Base-by-base conservation (phyloP, 2,888 invertebrate species). In the Pyrochroa serraticornis region DNA sequence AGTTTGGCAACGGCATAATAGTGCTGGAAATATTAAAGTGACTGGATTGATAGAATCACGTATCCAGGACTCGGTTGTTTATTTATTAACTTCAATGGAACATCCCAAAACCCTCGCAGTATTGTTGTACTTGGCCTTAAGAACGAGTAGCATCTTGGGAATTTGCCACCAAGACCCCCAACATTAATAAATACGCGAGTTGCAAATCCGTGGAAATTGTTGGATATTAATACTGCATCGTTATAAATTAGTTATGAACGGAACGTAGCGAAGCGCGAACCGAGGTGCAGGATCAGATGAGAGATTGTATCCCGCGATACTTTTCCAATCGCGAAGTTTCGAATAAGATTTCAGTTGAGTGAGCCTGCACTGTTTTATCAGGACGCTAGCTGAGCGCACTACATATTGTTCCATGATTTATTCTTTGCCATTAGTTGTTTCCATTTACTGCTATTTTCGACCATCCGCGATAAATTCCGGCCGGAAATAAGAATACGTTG, bases 341-440 rank as follows among this genome's bases (percentile, higher is more conserved):
- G 65, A 70, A 69, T 68, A 69, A 67, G 69, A 69, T 67, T 71
- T 64, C 66, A 64, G 61, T 67, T 59, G 67, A 65, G 66, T 62
- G 68, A 68, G 60, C 62, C 60, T 65, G 65, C 58, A 65, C 69
- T 69, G 68, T 67, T 71, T 71, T 71, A 71, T 70, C 70, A 59
- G 62, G 56, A 49, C 47, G 50, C 47, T 58, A 66, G 62, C 66
- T 56, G 61, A 61, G 63, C 60, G 63, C 65, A 60, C 68, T 67
- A 68, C 65, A 70, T 72, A 72, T 72, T 72, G 69, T 68, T 65
- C 64, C 65, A 68, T 73, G 72, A 73, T 73, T 72, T 73, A 73
- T 73, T 68, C 64, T 66, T 67, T 63, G 63, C 71, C 67, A 71
- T 72, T 73, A 72, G 72, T 70, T 72, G 69, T 71, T 70, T 70